Percentiles rank a stretch among this genome's conserved stretches.
These are phyloP conservation scores for Sisor rabdophorus DNA, from an alignment of 2,113 vertebrate species.

Conservation along the genomic window DNA sequence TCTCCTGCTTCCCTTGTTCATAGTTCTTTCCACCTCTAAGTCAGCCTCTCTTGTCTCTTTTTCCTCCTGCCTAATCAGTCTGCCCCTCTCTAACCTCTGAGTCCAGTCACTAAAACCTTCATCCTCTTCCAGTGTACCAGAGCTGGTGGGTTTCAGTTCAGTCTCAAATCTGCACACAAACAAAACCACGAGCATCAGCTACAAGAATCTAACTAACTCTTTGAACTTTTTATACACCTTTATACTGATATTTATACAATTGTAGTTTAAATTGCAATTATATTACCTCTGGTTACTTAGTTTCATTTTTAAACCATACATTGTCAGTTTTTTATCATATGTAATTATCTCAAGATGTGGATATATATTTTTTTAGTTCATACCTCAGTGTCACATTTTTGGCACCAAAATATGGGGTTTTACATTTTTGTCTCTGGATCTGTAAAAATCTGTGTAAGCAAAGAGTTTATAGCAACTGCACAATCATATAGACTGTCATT, in stretches of 20 bases:
- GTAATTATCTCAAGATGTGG: background rate
- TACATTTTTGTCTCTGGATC: background rate
- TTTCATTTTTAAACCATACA: background rate
- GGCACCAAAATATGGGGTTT: background rate
- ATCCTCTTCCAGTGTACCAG: slow-evolving; percentile 79
- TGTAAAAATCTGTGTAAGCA: background rate
- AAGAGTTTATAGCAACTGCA: background rate
- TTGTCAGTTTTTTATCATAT: background rate
- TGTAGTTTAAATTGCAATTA: background rate
- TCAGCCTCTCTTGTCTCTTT: slow-evolving; percentile 49
- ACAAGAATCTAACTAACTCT: too few species aligned
- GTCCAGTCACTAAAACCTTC: slow-evolving; percentile 95
- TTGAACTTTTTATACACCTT: background rate
- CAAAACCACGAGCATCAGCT: background rate
- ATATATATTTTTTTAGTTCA: background rate
- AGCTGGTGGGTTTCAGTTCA: slow-evolving; percentile 64
- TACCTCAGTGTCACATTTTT: background rate
- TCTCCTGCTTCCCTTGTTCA: slow-evolving; percentile 28
- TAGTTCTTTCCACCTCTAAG: slow-evolving; percentile 43
- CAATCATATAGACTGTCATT: background rate
- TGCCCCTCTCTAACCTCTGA: slow-evolving; percentile 74
- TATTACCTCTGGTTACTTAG: background rate
- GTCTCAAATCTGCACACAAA: slow-evolving; percentile 60
- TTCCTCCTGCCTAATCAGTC: slow-evolving; percentile 60
- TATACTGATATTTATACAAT: background rate